phyloP scores from a whole-genome alignment of 2,797 vertebrate genomes.

The Vespertilio murinus region DNA sequence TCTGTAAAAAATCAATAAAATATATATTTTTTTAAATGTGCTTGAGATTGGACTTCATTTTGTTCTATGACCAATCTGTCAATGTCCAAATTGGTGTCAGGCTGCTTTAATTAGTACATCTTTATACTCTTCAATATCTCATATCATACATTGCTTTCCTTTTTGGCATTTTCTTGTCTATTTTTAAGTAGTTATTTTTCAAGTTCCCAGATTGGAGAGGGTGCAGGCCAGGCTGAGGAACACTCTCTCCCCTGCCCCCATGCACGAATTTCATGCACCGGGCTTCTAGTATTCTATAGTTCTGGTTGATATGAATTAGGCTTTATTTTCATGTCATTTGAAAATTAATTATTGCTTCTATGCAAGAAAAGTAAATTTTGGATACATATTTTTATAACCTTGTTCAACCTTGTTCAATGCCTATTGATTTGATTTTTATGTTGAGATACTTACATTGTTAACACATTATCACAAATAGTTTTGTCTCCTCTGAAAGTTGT shows the following conservation, averaged over 20 bases:
- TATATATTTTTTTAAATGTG: too few relatives aligned
- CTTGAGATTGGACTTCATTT: neutral
- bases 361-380: neutral
- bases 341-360: neutral
- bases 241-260: too few relatives aligned
- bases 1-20: too few relatives aligned
- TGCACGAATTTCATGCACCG: too few relatives aligned
- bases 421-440: neutral
- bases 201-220: neutral
- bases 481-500: neutral
- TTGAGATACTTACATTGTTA: neutral
- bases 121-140: neutral
- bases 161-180: neutral
- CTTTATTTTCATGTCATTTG: neutral
- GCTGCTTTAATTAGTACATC: neutral
- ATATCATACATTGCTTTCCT: neutral
- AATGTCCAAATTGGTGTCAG: neutral
- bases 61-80: neutral
- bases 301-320: neutral
- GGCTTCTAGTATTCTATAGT: neutral
- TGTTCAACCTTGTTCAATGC: neutral
- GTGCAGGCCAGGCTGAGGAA: too few relatives aligned
- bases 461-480: neutral
- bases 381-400: neutral
- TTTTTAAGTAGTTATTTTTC: slow-evolving; percentile 38